Conservation (phyloP, 2,888 invertebrate species). For the Cephus nigrinus region DNA sequence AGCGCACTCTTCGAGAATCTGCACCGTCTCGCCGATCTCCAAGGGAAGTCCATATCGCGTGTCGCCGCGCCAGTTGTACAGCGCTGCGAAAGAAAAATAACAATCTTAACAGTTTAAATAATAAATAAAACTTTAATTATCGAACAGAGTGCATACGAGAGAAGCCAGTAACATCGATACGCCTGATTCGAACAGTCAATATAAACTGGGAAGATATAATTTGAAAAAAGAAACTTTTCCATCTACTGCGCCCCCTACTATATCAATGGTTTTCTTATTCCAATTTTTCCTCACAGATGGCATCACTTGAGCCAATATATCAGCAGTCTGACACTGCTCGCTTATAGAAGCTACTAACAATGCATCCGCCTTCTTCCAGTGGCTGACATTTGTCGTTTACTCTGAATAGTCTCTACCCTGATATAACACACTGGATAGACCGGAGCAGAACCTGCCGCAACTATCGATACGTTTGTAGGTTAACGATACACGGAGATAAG, state of each 20-base stretch:
- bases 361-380: neutral
- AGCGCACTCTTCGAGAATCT: conserved; percentile 90
- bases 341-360: neutral
- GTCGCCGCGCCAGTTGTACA: conserved; percentile 91
- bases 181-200: neutral
- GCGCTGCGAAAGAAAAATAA: conserved; percentile 75
- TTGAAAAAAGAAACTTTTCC: neutral
- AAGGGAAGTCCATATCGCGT: conserved; percentile 82
- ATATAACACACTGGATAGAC: neutral
- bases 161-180: neutral
- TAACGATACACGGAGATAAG: neutral
- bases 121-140: conserved; percentile 16
- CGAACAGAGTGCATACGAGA: neutral
- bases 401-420: neutral
- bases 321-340: neutral
- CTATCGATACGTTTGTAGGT: neutral
- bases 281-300: neutral
- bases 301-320: neutral
- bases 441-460: neutral
- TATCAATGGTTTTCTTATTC: neutral
- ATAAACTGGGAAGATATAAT: neutral
- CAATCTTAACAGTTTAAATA: conserved; percentile 49
- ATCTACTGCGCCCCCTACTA: neutral
- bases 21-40: conserved; percentile 92
- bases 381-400: neutral